phyloP scores from a whole-genome alignment of 2,113 vertebrate species.

The Hydropotes inermis region DNA sequence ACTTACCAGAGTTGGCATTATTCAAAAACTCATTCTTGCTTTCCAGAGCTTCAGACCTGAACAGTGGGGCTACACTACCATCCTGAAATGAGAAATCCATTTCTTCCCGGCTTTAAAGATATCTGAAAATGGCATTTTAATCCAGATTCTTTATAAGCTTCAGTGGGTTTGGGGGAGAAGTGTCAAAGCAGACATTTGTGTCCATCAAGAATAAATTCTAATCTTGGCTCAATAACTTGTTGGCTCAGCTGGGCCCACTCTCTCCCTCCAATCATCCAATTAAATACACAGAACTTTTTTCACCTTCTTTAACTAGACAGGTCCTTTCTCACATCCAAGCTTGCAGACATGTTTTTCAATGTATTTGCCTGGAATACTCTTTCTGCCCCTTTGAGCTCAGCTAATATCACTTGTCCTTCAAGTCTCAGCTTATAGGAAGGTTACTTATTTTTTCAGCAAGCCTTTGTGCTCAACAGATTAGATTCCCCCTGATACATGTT shows the following conservation, averaged over 20 bases:
- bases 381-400: not conserved
- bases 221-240: not conserved
- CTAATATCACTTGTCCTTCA: not conserved
- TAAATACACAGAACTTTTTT: not conserved
- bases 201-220: not conserved
- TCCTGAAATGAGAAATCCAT: not conserved
- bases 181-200: not conserved
- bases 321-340: not conserved
- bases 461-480: not conserved
- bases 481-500: not conserved
- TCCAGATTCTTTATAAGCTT: not conserved
- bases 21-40: not conserved
- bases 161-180: not conserved
- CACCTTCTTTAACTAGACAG: not conserved
- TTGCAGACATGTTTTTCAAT: not conserved
- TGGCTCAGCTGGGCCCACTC: not conserved
- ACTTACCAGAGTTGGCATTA: not conserved
- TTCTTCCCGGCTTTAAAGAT: not conserved
- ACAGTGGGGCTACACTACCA: not conserved
- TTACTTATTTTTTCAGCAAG: not conserved
- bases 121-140: not conserved
- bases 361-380: not conserved
- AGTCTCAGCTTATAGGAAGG: not conserved
- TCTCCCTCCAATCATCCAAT: not conserved
- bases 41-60: not conserved